These are phyloP conservation scores for Tinamus major DNA, from an alignment of 2,797 vertebrate species.

Conservation along the genomic window DNA sequence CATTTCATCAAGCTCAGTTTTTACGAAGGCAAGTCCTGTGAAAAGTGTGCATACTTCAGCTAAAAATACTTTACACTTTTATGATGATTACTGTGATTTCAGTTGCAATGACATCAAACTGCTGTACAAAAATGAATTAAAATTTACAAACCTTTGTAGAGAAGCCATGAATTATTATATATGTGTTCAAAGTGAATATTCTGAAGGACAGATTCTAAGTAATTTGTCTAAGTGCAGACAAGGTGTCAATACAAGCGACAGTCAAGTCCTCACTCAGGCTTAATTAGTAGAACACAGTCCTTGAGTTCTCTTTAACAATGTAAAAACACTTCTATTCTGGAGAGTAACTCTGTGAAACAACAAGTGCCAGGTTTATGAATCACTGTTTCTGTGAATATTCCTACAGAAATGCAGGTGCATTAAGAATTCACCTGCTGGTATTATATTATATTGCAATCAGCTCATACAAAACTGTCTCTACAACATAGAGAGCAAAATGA, in stretches of 20 bases:
- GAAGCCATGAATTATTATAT: neutral
- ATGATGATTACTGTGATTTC: neutral
- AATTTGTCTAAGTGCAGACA: neutral
- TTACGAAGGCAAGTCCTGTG: neutral
- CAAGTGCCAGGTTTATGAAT: neutral
- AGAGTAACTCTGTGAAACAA: neutral
- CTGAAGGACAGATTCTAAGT: neutral
- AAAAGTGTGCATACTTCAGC: neutral
- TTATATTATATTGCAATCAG: neutral
- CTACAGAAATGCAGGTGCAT: neutral
- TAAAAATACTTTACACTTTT: neutral
- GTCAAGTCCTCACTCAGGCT: neutral
- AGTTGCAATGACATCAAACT: neutral
- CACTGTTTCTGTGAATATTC: neutral
- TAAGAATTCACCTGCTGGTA: neutral
- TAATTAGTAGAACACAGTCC: neutral
- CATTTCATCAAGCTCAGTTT: neutral
- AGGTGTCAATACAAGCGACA: neutral
- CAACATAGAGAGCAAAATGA: neutral
- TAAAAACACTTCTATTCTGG: neutral
- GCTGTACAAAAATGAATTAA: slow-evolving; percentile 1
- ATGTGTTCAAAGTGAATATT: neutral
- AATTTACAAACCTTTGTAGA: neutral
- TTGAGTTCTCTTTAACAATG: neutral
- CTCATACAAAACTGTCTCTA: neutral